These are phyloP conservation scores for Apteryx owenii DNA, from an alignment of 2,113 vertebrate species.

Conservation along the genomic window DNA sequence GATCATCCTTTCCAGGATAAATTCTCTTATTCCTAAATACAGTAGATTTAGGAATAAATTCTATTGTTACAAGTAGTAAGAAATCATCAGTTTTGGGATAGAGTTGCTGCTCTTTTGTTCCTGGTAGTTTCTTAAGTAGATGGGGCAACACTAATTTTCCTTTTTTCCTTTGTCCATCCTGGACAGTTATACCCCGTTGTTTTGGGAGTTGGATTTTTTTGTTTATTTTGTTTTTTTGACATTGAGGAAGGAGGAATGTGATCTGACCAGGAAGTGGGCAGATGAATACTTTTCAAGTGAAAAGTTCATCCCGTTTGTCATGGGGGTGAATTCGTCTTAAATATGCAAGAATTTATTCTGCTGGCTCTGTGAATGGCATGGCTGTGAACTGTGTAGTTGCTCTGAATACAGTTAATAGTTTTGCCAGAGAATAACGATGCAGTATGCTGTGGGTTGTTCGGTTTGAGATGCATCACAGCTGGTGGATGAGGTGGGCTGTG, in stretches of 20 bases:
- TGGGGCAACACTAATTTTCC: not conserved
- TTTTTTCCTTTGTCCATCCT: not conserved
- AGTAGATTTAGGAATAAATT: not conserved
- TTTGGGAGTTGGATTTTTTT: not conserved
- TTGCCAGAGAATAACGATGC: not conserved
- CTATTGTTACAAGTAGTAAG: not conserved
- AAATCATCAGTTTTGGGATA: not conserved
- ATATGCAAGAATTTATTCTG: not conserved
- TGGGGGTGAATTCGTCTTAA: not conserved
- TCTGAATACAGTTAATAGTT: not conserved
- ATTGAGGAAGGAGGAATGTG: not conserved
- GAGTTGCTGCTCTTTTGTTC: not conserved
- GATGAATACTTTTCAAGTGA: not conserved
- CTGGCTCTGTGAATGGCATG: not conserved
- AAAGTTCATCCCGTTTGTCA: not conserved
- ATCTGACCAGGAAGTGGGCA: not conserved
- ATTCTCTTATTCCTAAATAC: not conserved
- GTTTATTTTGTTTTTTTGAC: not conserved
- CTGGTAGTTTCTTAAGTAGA: not conserved
- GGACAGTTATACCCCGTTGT: too few species aligned
- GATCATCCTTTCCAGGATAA: not conserved
- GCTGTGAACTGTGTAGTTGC: not conserved
- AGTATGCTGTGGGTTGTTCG: not conserved
- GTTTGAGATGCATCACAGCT: not conserved
- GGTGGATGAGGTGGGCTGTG: not conserved